Evolutionary conservation across 1,140 invertebrate species (phyloP).

Genomic region (Agraylea sexmaculata): DNA sequence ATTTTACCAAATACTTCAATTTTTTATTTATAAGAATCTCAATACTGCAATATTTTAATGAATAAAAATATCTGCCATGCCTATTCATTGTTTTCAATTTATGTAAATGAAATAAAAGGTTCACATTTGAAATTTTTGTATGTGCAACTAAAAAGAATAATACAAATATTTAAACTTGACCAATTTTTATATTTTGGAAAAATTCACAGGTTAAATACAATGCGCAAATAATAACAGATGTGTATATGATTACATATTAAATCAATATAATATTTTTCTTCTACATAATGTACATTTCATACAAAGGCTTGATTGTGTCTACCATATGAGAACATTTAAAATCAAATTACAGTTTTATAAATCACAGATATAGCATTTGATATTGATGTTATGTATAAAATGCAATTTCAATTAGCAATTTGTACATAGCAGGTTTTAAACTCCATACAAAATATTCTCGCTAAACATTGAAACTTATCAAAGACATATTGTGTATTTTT

Average conservation of each 20-base stretch:
- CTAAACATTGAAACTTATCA: neutral
- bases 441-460: slow-evolving; percentile 7
- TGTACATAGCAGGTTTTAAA: slow-evolving; percentile 17
- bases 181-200: too few species aligned
- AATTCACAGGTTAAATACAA: slow-evolving; percentile 13
- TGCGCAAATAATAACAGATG: slow-evolving; percentile 17
- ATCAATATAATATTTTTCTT: slow-evolving; percentile 16
- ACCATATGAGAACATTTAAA: too few species aligned
- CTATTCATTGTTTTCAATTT: neutral
- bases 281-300: too few species aligned
- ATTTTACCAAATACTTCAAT: too few species aligned
- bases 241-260: too few species aligned
- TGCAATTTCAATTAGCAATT: slow-evolving; percentile 7
- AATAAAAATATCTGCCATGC: slow-evolving; percentile 5
- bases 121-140: too few species aligned
- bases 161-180: too few species aligned
- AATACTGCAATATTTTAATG: slow-evolving; percentile 7
- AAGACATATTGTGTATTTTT: slow-evolving; percentile 6
- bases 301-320: slow-evolving; percentile 12
- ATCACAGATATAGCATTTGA: slow-evolving; percentile 7
- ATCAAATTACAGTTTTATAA: too few species aligned
- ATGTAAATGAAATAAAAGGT: too few species aligned
- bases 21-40: too few species aligned
- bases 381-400: neutral
- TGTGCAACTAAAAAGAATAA: too few species aligned